Evolutionary conservation across 2,113 vertebrate genomes (phyloP).

Genomic region (Theristicus caerulescens): DNA sequence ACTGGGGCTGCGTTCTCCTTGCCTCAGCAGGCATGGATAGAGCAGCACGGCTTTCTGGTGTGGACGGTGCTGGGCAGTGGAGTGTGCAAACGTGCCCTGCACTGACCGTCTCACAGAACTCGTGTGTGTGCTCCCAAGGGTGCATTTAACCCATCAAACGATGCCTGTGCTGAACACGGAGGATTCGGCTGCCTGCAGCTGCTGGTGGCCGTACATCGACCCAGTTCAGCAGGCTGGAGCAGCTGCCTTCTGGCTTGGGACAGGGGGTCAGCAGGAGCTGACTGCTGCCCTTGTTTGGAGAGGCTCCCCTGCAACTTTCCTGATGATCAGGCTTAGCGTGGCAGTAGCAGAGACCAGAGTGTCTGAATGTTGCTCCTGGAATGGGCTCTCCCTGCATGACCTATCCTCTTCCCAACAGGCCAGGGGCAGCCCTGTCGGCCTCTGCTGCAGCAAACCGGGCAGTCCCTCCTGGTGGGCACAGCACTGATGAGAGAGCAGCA

Average conservation of each 20-base stretch:
- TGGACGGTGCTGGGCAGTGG: background rate
- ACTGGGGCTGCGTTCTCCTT: background rate
- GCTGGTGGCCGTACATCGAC: background rate
- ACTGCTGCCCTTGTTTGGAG: background rate
- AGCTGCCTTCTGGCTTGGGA: background rate
- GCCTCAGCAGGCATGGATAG: background rate
- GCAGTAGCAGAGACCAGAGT: background rate
- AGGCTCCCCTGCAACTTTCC: background rate
- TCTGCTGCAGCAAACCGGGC: background rate
- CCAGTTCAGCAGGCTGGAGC: background rate
- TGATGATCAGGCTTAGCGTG: rapidly evolving
- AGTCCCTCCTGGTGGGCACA: background rate
- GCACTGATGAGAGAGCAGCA: background rate
- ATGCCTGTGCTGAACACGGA: background rate
- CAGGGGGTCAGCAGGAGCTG: background rate
- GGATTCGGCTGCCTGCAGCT: background rate
- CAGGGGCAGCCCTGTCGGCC: background rate
- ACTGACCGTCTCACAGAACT: background rate
- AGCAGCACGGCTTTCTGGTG: background rate
- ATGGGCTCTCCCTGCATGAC: background rate
- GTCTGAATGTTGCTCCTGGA: background rate
- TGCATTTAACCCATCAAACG: background rate
- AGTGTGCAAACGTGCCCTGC: background rate
- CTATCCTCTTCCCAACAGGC: background rate
- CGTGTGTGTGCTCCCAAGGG: rapidly evolving